phyloP scores from a whole-genome alignment of 2,113 vertebrate species.

The Crypturellus undulatus region DNA sequence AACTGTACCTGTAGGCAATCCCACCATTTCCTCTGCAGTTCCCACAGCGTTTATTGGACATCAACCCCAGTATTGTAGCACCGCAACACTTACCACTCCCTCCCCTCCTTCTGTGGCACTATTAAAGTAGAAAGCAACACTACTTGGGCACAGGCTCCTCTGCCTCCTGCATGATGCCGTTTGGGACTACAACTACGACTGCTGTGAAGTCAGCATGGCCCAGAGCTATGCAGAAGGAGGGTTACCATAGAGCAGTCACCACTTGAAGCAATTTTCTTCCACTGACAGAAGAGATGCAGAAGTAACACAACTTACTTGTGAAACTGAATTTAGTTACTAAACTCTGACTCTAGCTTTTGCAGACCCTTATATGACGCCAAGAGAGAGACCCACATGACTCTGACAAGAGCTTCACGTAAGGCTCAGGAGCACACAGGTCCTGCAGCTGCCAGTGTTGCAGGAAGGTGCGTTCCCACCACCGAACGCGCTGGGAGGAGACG shows the following conservation, averaged over 20 bases:
- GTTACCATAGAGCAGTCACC: not conserved
- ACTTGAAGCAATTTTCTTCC: slow-evolving; percentile 48
- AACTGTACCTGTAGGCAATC: not conserved
- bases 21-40: not conserved
- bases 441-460: not conserved
- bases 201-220: slow-evolving; percentile 34
- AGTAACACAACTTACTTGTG: not conserved
- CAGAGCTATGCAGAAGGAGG: slow-evolving; percentile 23
- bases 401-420: not conserved
- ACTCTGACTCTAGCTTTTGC: not conserved
- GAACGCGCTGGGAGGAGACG: not conserved
- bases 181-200: not conserved
- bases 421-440: not conserved
- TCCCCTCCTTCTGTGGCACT: not conserved
- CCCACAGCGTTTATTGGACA: not conserved
- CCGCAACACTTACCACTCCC: not conserved
- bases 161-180: not conserved
- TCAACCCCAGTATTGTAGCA: not conserved
- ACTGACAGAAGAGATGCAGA: not conserved
- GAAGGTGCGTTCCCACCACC: not conserved
- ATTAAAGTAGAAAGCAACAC: not conserved
- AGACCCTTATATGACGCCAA: too few relatives aligned
- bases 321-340: not conserved
- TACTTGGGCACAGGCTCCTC: not conserved
- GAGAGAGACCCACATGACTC: not conserved